These are phyloP conservation scores for Apodemia duryi DNA, from an alignment of 2,888 invertebrate genomes.

Conservation along the genomic window DNA sequence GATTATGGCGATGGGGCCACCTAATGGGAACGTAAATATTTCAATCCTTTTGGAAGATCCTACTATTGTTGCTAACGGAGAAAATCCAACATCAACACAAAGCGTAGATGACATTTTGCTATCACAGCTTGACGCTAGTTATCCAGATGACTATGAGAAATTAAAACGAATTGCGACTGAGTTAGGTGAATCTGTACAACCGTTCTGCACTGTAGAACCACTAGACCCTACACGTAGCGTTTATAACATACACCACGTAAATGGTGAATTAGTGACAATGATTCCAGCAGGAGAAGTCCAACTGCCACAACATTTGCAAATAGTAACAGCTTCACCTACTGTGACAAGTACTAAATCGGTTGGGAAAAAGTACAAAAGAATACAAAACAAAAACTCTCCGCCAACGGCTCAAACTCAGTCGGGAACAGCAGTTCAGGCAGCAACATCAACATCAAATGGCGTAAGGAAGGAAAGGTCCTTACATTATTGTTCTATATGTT, in stretches of 20 bases:
- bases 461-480: slow-evolving; percentile 91
- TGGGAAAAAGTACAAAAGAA: slow-evolving; percentile 86
- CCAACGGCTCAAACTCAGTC: slow-evolving; percentile 56
- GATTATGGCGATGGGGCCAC: slow-evolving; percentile 63
- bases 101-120: slow-evolving; percentile 85
- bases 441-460: slow-evolving; percentile 84
- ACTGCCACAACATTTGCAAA: slow-evolving; percentile 73
- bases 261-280: slow-evolving; percentile 70
- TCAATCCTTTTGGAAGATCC: slow-evolving; percentile 73
- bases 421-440: slow-evolving; percentile 64
- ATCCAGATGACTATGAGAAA: slow-evolving; percentile 91
- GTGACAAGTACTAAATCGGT: slow-evolving; percentile 81
- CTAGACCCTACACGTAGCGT: slow-evolving; percentile 73
- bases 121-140: slow-evolving; percentile 83
- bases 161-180: slow-evolving; percentile 91
- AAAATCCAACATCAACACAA: slow-evolving; percentile 79
- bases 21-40: slow-evolving; percentile 64
- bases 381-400: slow-evolving; percentile 73
- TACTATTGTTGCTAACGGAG: slow-evolving; percentile 64
- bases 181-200: slow-evolving; percentile 87
- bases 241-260: slow-evolving; percentile 77
- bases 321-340: slow-evolving; percentile 79
- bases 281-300: slow-evolving; percentile 67
- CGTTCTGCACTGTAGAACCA: slow-evolving; percentile 81
- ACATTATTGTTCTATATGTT: slow-evolving; percentile 95